These are phyloP conservation scores for Alligator sinensis DNA, from an alignment of 2,113 vertebrate species.

Conservation along the genomic window DNA sequence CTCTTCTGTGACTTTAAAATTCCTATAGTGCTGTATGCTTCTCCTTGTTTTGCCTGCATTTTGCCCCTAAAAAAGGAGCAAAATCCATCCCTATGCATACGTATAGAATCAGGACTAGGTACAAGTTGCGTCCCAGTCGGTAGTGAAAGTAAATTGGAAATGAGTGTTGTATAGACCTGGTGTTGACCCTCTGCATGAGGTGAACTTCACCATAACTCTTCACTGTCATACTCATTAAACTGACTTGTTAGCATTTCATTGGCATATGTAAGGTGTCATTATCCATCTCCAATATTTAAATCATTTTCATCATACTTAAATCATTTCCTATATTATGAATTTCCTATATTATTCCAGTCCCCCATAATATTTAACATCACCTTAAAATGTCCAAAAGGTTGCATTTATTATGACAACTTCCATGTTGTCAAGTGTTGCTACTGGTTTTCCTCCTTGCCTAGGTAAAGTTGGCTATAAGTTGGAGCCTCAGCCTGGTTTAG, in stretches of 20 bases:
- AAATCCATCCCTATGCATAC: not conserved
- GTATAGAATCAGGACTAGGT: not conserved
- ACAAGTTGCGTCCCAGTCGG: not conserved
- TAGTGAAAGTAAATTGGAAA: not conserved
- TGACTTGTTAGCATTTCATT: not conserved
- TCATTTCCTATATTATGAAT: not conserved
- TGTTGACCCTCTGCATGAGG: not conserved
- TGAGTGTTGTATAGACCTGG: not conserved
- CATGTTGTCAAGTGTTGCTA: not conserved
- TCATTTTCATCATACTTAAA: not conserved
- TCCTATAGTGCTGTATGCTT: not conserved
- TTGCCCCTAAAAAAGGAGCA: not conserved
- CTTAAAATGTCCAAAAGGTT: not conserved
- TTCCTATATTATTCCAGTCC: not conserved
- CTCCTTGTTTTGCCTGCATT: not conserved
- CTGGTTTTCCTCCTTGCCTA: not conserved
- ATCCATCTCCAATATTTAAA: not conserved
- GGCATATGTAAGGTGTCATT: not conserved
- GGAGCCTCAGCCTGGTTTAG: not conserved
- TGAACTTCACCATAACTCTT: not conserved
- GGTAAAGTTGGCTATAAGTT: not conserved
- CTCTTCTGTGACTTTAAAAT: not conserved
- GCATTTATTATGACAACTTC: not conserved
- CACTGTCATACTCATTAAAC: not conserved
- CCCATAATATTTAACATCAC: not conserved